Evolutionary conservation across 2,888 invertebrate species (phyloP).

Genomic region (Argyresthia goedartella): DNA sequence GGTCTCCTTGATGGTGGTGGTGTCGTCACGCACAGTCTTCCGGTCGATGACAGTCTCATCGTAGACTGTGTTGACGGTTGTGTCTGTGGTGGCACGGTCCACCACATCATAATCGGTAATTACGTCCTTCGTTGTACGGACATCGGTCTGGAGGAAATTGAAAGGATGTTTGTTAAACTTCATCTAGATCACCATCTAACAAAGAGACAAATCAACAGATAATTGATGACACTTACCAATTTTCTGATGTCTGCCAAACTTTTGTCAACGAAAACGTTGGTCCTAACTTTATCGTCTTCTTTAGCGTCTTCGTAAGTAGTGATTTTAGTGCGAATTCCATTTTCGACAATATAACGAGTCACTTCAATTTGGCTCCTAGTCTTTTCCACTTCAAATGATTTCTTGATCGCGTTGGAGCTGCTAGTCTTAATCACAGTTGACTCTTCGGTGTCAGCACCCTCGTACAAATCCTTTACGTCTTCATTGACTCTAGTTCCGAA

Average conservation of each 20-base stretch:
- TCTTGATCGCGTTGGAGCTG: constrained; percentile 48
- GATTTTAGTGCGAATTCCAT: constrained; percentile 58
- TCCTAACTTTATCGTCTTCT: constrained; percentile 60
- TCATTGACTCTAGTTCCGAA: constrained; percentile 70
- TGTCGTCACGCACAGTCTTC: constrained; percentile 58
- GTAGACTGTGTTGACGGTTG: constrained; percentile 42
- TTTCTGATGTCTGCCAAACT: constrained; percentile 64
- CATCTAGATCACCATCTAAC: background rate
- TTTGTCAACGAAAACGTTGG: constrained; percentile 65
- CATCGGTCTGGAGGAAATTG: constrained; percentile 38
- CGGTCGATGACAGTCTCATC: constrained; percentile 27
- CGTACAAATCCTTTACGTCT: constrained; percentile 69
- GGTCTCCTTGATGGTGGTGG: constrained; percentile 47
- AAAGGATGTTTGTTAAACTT: background rate
- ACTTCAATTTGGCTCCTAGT: constrained; percentile 64
- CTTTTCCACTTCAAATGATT: constrained; percentile 59
- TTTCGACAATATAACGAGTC: constrained; percentile 57
- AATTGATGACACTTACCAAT: constrained; percentile 46
- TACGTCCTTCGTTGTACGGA: constrained; percentile 61
- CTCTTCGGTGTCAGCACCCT: constrained; percentile 55
- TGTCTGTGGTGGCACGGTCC: constrained; percentile 61
- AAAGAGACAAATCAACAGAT: background rate
- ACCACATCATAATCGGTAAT: constrained; percentile 61
- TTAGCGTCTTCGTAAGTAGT: constrained; percentile 66
- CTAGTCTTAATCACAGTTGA: constrained; percentile 43